A percentile compares a stretch with the other conserved stretches of the same genome.
Conservation (phyloP, 2,888 invertebrate genomes). For the Sinhomidia bicolor region DNA sequence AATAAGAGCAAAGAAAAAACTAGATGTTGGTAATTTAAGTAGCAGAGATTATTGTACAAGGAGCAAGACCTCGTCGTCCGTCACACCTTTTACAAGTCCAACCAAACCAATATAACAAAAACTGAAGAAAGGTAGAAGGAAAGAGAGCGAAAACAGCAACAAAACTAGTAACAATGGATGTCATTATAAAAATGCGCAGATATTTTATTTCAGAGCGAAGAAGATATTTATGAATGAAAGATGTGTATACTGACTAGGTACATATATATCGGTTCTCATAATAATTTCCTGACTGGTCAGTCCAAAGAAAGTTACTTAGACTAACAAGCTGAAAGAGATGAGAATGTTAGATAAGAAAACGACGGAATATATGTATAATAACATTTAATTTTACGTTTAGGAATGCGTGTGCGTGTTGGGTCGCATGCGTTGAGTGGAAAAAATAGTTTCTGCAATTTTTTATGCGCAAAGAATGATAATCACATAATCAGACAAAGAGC, state of each 20-base stretch:
- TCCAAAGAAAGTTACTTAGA: not conserved
- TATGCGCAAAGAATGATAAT: not conserved
- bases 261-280: no score
- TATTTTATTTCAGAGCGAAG: constrained; percentile 18
- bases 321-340: constrained; percentile 21
- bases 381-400: not conserved
- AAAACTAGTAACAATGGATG: not conserved
- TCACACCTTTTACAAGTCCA: no score
- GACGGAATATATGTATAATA: not conserved
- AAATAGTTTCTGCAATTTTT: not conserved
- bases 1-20: not conserved
- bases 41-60: not conserved
- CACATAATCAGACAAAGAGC: not conserved
- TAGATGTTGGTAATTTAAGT: not conserved
- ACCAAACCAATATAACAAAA: no score
- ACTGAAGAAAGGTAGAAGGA: not conserved
- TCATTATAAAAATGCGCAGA: constrained; percentile 12
- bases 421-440: not conserved
- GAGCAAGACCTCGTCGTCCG: no score
- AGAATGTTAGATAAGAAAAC: constrained; percentile 26
- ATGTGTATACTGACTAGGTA: no score
- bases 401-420: constrained; percentile 42
- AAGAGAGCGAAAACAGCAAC: not conserved
- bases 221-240: not conserved
- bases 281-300: constrained; percentile 4